A percentile compares a stretch with the other conserved stretches of the same genome.
These are phyloP conservation scores for Polyodon spathula DNA, from an alignment of 2,113 vertebrate species.

Conservation along the genomic window DNA sequence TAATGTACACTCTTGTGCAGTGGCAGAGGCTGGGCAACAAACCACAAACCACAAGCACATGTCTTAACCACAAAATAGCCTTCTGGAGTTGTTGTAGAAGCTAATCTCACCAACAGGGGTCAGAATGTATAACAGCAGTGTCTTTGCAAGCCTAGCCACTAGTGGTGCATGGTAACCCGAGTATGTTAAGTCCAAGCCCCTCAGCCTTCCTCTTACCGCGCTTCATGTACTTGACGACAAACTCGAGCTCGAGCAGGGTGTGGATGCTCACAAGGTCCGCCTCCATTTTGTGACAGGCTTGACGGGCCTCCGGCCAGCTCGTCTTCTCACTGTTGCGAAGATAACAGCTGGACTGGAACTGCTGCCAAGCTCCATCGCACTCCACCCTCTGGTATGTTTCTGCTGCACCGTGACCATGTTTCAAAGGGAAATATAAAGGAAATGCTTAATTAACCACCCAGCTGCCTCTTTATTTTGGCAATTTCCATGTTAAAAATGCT, in stretches of 20 bases:
- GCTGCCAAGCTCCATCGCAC: conserved; percentile 84
- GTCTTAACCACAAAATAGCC: no score
- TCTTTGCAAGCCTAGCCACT: background rate
- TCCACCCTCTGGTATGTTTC: conserved; percentile 66
- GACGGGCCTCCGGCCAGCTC: conserved; percentile 77
- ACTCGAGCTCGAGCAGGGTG: conserved; percentile 83
- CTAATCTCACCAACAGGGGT: no score
- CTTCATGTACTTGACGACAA: conserved; percentile 77
- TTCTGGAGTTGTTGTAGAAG: background rate
- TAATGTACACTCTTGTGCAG: no score
- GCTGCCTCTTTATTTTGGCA: no score
- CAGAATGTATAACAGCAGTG: no score
- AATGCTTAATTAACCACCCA: no score
- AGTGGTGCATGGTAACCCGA: background rate
- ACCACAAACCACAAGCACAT: no score
- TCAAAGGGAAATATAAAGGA: no score
- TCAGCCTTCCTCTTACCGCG: conserved; percentile 46
- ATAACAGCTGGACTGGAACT: conserved; percentile 88
- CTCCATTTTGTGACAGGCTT: conserved; percentile 72
- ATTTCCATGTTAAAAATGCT: no score
- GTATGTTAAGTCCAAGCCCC: no score
- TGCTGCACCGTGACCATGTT: no score
- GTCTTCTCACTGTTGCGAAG: conserved; percentile 70
- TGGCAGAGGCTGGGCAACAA: no score
- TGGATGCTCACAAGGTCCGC: conserved; percentile 89